These are phyloP conservation scores for Papilio polyxenes DNA, from an alignment of 1,140 invertebrate species.

Conservation along the genomic window DNA sequence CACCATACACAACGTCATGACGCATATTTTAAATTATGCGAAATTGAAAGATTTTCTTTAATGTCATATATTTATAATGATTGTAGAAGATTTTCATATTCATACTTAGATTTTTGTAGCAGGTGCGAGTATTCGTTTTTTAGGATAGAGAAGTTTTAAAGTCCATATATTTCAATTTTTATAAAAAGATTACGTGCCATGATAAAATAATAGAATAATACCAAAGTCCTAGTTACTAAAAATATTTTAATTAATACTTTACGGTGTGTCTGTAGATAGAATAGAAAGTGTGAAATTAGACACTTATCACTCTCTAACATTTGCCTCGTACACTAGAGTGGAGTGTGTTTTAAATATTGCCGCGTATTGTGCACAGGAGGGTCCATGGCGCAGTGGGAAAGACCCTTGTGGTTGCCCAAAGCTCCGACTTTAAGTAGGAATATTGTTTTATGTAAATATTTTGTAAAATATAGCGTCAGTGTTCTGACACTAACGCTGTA, in stretches of 20 bases:
- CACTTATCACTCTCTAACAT: background rate
- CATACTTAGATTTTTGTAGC: too few species aligned
- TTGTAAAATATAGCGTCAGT: background rate
- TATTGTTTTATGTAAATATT: background rate
- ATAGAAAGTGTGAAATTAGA: slow-evolving; percentile 13
- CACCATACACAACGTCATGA: background rate
- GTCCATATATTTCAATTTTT: too few species aligned
- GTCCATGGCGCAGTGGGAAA: background rate
- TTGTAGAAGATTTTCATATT: too few species aligned
- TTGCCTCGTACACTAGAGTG: background rate
- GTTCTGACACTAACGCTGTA: too few species aligned
- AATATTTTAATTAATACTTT: background rate
- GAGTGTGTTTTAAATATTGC: slow-evolving; percentile 21
- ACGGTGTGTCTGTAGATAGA: background rate
- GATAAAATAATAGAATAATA: background rate
- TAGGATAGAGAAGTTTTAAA: too few species aligned
- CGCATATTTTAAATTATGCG: too few species aligned
- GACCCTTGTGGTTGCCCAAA: background rate
- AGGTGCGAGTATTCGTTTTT: too few species aligned
- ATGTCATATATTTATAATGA: too few species aligned
- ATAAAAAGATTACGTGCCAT: too few species aligned
- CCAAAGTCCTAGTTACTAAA: background rate
- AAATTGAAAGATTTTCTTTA: too few species aligned
- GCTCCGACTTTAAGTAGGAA: background rate
- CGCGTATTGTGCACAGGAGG: slow-evolving; percentile 15